phyloP scores from a whole-genome alignment of 2,797 vertebrate species.

The Mormyrops attenuatus region DNA sequence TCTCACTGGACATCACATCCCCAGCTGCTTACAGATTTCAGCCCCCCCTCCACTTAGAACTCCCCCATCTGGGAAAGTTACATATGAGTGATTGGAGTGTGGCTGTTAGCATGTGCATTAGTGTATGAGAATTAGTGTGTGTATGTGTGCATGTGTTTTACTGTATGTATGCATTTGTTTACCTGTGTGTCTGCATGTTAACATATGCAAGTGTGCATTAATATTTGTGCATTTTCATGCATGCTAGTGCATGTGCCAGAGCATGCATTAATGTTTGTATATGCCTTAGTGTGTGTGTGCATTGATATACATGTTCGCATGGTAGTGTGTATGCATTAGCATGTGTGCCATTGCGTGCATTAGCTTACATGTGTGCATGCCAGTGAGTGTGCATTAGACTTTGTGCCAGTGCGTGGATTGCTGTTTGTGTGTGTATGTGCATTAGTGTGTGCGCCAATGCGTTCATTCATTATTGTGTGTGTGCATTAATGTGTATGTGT shows the following conservation, averaged over 20 bases:
- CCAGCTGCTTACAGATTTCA: neutral
- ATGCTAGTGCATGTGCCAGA: neutral
- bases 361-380: neutral
- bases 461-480: neutral
- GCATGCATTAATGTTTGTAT: neutral
- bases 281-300: neutral
- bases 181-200: neutral
- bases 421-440: constrained; percentile 11
- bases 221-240: neutral
- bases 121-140: neutral
- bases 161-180: neutral
- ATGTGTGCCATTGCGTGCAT: neutral
- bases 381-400: neutral
- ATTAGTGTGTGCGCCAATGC: neutral
- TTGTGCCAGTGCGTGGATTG: neutral
- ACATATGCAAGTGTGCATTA: neutral
- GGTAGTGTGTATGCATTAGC: neutral
- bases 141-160: constrained; percentile 24
- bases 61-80: neutral
- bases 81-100: neutral
- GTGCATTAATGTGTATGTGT: neutral
- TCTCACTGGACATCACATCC: neutral
- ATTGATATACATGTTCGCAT: neutral
- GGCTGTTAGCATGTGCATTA: neutral
- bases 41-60: neutral